Conservation (phyloP, 2,113 vertebrate genomes). For the Mormyrus iriodes region DNA sequence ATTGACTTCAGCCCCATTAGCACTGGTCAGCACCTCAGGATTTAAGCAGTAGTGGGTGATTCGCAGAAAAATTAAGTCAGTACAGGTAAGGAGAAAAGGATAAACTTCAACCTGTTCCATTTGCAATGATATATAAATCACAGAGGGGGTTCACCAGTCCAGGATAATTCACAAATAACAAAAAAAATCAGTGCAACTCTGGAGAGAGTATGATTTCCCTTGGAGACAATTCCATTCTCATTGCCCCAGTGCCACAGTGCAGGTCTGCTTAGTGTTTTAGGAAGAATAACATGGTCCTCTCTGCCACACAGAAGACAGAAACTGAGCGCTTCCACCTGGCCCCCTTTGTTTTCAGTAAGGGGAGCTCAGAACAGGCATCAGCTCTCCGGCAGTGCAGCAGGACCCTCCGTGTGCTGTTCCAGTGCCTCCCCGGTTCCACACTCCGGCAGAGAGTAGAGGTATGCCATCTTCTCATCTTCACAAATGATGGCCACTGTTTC, state of each 20-base stretch:
- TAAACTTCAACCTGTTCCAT: neutral
- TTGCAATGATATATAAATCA: constrained; percentile 1
- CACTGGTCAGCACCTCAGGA: neutral
- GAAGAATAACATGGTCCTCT: neutral
- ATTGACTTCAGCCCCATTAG: neutral
- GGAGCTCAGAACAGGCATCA: neutral
- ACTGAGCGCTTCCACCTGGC: neutral
- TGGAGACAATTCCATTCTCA: neutral
- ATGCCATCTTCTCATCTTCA: constrained; percentile 47
- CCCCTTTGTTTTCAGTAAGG: neutral
- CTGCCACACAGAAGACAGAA: neutral
- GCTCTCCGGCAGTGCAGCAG: neutral
- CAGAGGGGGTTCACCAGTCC: neutral
- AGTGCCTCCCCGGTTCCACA: constrained; percentile 3
- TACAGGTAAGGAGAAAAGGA: neutral
- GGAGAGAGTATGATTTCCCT: neutral
- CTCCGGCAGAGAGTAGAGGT: constrained; percentile 45
- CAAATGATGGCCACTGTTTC: constrained; percentile 62
- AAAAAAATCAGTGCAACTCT: neutral
- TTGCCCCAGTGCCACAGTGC: neutral
- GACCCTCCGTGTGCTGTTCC: constrained; percentile 5
- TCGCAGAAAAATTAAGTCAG: neutral
- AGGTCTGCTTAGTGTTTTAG: neutral
- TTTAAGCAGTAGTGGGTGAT: neutral
- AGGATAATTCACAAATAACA: neutral